Conservation (phyloP, 2,888 invertebrate species). For the Invenusta paracnida region DNA sequence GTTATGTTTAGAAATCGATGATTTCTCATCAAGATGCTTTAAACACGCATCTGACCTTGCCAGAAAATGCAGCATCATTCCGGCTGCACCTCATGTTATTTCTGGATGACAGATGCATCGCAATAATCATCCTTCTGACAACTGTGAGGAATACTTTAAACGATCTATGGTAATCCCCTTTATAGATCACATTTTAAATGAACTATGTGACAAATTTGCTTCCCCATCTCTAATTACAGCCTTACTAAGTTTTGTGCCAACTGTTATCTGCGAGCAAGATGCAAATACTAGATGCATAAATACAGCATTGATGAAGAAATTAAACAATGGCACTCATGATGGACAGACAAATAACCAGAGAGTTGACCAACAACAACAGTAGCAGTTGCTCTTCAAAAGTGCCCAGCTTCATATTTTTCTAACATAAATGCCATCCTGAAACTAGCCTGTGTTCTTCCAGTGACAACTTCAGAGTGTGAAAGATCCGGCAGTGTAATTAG, state of each 20-base stretch:
- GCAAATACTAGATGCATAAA: not conserved
- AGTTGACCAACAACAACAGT: not conserved
- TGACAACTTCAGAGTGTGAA: not conserved
- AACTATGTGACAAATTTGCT: not conserved
- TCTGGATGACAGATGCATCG: not conserved
- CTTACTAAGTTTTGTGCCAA: not conserved
- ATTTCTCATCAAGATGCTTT: not conserved
- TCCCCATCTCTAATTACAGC: not conserved
- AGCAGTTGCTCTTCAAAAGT: not conserved
- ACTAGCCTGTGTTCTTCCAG: not conserved
- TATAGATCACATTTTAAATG: not conserved
- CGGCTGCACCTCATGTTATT: no score
- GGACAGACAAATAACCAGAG: not conserved
- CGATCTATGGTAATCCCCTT: not conserved
- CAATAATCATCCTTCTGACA: not conserved
- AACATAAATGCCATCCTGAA: not conserved
- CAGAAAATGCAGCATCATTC: not conserved
- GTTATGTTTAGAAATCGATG: not conserved
- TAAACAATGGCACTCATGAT: not conserved
- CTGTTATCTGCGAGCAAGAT: not conserved
- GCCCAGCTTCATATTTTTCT: not conserved
- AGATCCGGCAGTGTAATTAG: not conserved
- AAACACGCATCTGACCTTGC: not conserved
- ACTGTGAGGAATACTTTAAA: not conserved
- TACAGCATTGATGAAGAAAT: not conserved